These are phyloP conservation scores for Mycteria americana DNA, from an alignment of 2,797 vertebrate genomes.

Conservation along the genomic window DNA sequence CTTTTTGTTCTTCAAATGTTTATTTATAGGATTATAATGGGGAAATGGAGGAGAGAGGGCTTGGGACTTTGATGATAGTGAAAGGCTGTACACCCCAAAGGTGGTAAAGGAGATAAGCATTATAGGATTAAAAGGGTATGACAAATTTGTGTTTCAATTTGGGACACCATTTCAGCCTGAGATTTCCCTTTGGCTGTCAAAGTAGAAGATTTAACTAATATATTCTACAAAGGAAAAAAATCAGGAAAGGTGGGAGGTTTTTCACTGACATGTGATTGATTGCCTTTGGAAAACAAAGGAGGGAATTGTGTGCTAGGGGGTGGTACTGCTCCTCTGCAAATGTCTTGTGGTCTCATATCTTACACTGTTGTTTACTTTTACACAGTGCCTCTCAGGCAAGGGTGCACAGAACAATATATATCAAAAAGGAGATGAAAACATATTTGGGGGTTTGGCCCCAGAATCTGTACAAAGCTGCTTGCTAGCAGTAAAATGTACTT, in stretches of 20 bases:
- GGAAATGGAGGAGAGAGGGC: background rate
- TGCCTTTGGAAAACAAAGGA: constrained; percentile 1
- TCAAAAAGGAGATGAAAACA: rapidly evolving
- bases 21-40: constrained; percentile 48
- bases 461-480: background rate
- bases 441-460: background rate
- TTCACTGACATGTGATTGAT: background rate
- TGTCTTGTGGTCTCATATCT: background rate
- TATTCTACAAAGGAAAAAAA: background rate
- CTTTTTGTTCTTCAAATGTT: constrained; percentile 58
- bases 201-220: background rate
- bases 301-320: background rate
- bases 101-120: constrained; percentile 50
- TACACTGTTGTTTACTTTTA: background rate
- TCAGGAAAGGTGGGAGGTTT: background rate
- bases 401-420: background rate
- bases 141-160: constrained; percentile 11
- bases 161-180: constrained; percentile 14
- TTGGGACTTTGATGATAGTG: constrained; percentile 57
- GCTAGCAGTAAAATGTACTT: background rate
- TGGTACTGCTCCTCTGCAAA: background rate
- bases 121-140: constrained; percentile 51
- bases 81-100: constrained; percentile 36
- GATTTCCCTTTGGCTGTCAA: background rate
- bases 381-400: background rate